Percentiles rank a stretch among this genome's conserved stretches.
Conservation (phyloP, 2,888 invertebrate species). For the Hipparchia semele region DNA sequence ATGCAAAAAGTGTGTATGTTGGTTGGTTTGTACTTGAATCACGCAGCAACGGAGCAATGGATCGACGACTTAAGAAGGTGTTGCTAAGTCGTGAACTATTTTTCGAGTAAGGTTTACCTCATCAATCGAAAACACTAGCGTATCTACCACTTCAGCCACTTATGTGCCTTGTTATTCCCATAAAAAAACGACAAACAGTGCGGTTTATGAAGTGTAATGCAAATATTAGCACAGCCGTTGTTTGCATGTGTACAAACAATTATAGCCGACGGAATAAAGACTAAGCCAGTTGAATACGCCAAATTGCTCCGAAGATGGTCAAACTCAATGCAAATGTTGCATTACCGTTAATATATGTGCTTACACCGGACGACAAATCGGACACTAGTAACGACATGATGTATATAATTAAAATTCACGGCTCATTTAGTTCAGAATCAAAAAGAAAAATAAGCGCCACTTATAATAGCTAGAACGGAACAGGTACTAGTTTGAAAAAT, state of each 20-base stretch:
- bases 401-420: background rate
- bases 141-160: slow-evolving; percentile 16
- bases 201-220: slow-evolving; percentile 43
- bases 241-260: slow-evolving; percentile 64
- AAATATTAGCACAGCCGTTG: slow-evolving; percentile 51
- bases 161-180: background rate
- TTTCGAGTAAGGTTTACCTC: background rate
- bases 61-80: too few species aligned
- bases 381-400: slow-evolving; percentile 13
- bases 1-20: too few species aligned
- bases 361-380: slow-evolving; percentile 27
- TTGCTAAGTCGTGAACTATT: background rate
- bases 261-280: slow-evolving; percentile 49
- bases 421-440: background rate
- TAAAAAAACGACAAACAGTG: slow-evolving; percentile 29
- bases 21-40: too few species aligned
- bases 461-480: too few species aligned
- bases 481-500: too few species aligned
- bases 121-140: slow-evolving; percentile 6
- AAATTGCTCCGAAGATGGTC: slow-evolving; percentile 43
- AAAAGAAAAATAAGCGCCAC: background rate
- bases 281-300: slow-evolving; percentile 34
- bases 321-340: slow-evolving; percentile 36
- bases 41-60: too few species aligned
- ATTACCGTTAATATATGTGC: slow-evolving; percentile 42